These are phyloP conservation scores for Anagyrus pseudococci DNA, from an alignment of 2,888 invertebrate species.

Conservation along the genomic window DNA sequence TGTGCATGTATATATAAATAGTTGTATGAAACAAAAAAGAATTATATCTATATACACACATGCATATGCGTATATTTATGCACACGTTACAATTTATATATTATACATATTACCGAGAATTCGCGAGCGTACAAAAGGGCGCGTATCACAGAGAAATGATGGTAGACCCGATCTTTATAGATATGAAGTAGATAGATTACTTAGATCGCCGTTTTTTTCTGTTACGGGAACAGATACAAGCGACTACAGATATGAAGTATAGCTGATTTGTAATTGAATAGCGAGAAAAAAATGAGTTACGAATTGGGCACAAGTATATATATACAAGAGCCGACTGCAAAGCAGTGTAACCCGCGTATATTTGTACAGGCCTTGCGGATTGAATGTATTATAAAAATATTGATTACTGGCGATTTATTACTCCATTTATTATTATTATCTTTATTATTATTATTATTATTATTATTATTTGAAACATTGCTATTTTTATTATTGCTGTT, in stretches of 20 bases:
- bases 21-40: too few species aligned
- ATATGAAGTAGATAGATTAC: too few species aligned
- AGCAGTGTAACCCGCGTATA: conserved; percentile 40
- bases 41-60: too few species aligned
- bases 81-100: conserved; percentile 15
- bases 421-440: conserved; percentile 43
- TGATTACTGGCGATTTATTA: conserved; percentile 35
- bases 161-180: conserved; percentile 21
- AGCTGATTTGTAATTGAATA: conserved; percentile 15
- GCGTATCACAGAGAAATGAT: conserved; percentile 5
- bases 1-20: too few species aligned
- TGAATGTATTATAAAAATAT: conserved; percentile 49
- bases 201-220: conserved; percentile 14
- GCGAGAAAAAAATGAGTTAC: not conserved
- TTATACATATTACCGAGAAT: conserved; percentile 33
- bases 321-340: conserved; percentile 40
- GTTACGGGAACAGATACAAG: conserved; percentile 25
- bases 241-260: conserved; percentile 14
- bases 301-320: conserved; percentile 36
- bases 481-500: conserved; percentile 48
- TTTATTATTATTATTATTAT: conserved; percentile 45
- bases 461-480: conserved; percentile 39
- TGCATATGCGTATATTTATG: conserved; percentile 5
- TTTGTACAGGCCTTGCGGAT: conserved; percentile 47
- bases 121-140: conserved; percentile 25